phyloP scores from a whole-genome alignment of 2,888 invertebrate species.

The Tortrix viridana region DNA sequence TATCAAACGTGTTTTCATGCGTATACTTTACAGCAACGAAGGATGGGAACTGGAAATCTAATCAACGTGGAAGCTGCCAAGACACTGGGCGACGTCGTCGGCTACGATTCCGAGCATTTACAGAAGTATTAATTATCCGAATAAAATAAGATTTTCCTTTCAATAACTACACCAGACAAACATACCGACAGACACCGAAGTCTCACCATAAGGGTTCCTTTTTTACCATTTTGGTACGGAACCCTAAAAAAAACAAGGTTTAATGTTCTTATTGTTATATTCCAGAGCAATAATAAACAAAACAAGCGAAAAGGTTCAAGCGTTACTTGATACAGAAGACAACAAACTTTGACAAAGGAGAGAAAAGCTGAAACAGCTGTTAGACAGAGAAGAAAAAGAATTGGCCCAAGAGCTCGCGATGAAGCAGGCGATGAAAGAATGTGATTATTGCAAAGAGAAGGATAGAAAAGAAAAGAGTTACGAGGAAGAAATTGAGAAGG shows the following conservation, averaged over 20 bases:
- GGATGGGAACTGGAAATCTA: conserved; percentile 56
- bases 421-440: conserved; percentile 59
- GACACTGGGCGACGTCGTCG: conserved; percentile 62
- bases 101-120: conserved; percentile 67
- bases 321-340: conserved; percentile 65
- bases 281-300: conserved; percentile 67
- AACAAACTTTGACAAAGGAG: conserved; percentile 70
- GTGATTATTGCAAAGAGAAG: conserved; percentile 62
- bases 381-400: conserved; percentile 62
- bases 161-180: no score
- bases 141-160: no score
- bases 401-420: conserved; percentile 56
- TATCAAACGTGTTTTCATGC: neutral
- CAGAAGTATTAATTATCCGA: no score
- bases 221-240: no score
- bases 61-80: conserved; percentile 65
- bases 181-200: no score
- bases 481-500: conserved; percentile 62
- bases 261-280: no score
- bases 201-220: no score
- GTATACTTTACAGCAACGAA: conserved; percentile 58
- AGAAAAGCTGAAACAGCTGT: conserved; percentile 57
- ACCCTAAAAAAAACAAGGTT: no score
- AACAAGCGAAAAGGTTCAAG: conserved; percentile 65
- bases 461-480: conserved; percentile 54